phyloP scores from a whole-genome alignment of 2,113 vertebrate genomes.

The Lonchura striata region DNA sequence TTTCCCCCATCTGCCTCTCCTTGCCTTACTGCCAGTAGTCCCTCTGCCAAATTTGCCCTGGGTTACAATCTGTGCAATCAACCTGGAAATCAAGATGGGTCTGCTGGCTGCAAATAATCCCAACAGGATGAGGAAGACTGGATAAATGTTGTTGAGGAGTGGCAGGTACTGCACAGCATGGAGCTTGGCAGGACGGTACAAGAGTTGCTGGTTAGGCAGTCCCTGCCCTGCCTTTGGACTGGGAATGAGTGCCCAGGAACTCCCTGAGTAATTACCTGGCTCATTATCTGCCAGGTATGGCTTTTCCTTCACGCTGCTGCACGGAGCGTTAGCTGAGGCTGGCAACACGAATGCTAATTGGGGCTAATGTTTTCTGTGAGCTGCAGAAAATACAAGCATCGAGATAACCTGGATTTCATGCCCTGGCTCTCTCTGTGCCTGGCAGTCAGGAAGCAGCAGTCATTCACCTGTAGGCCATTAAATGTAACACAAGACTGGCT shows the following conservation, averaged over 20 bases:
- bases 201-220: background rate
- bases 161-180: background rate
- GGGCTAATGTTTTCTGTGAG: background rate
- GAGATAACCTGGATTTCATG: background rate
- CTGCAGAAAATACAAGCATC: background rate
- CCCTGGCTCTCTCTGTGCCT: background rate
- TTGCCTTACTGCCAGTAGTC: background rate
- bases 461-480: background rate
- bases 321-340: background rate
- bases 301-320: background rate
- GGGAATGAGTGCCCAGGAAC: background rate
- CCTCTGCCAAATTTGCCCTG: constrained; percentile 8
- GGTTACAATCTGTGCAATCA: constrained; percentile 27
- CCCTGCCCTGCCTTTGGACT: background rate
- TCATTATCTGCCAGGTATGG: background rate
- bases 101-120: background rate
- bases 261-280: background rate
- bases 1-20: constrained; percentile 2
- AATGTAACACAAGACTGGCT: background rate
- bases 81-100: background rate
- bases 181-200: background rate
- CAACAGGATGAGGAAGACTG: background rate
- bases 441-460: background rate
- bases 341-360: background rate
- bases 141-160: background rate